Evolutionary conservation across 2,888 invertebrate species (phyloP), one percentile per base, ranked within the genome.

Genomic region (Branchellion lobata): DNA sequence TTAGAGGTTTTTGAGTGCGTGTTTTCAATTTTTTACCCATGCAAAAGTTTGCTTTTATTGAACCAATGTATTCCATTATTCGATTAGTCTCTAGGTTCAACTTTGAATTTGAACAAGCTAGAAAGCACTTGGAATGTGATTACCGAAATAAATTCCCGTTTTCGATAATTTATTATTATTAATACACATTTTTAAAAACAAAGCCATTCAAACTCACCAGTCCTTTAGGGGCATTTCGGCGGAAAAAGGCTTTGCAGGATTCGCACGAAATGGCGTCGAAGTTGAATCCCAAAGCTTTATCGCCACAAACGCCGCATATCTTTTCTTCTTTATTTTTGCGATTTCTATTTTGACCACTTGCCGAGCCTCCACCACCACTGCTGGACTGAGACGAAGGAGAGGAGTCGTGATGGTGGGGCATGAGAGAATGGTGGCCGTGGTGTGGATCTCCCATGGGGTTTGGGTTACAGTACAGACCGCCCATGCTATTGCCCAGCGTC

Each of bases 261-360:
- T 87, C 87, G 82, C 87, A 87, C n/a, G 87, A 87, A 79, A 87
- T 87, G 84, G 87, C 87, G 83, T 87, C 87, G 80, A 87, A 87
- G 84, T 87, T 87, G 84, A 87, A 87, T 40, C 87, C 87, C 31
- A 87, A 85, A 5, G 87, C 87, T 33, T 86, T 82, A 82, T 87
- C 87, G 1, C 87, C 87, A 79, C 87, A 87, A 69, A 87, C 87
- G 0, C 87, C 87, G 80, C 87, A 87, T 78, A 85, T 85, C 83
- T 87, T 87, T 83, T 87, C 87, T 82, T 87, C 87, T 80, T 87
- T 87, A 81, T 85, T 84, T 83, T 86, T 86, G 29, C 87, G 84
- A 21, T 80, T 75, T 2, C 82, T 24, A 57, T 76, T 76, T 57
- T 76, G 76, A 14, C 61, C 61, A 57, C 24, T 57, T 14, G 61